A percentile compares a stretch with the other conserved stretches of the same genome.
Conservation (phyloP, 1,140 invertebrate genomes). For the Drosophila pectinifera region DNA sequence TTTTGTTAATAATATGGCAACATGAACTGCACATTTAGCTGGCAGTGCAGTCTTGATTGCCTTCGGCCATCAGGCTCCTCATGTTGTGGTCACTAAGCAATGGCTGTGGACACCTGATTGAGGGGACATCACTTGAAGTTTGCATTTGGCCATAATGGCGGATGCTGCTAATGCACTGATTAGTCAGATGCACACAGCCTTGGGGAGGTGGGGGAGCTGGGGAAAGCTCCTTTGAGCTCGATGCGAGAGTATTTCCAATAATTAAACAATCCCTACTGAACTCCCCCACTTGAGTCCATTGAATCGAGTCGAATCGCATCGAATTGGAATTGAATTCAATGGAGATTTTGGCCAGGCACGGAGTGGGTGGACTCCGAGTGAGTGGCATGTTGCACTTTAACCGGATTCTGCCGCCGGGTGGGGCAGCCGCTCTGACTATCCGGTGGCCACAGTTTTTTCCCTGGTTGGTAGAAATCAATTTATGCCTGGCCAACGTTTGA, state of each 20-base stretch:
- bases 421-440: not conserved
- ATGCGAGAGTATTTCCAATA: slow-evolving; percentile 72
- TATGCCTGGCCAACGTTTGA: slow-evolving; percentile 76
- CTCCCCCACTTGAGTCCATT: slow-evolving; percentile 26
- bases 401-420: slow-evolving; percentile 29
- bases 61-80: slow-evolving; percentile 30
- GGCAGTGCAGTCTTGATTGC: slow-evolving; percentile 24
- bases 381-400: slow-evolving; percentile 31
- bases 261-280: slow-evolving; percentile 70
- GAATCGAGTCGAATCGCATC: slow-evolving; percentile 21
- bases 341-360: slow-evolving; percentile 3
- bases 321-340: slow-evolving; percentile 43
- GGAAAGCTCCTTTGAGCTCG: slow-evolving; percentile 59
- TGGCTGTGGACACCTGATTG: slow-evolving; percentile 51
- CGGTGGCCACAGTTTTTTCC: slow-evolving; percentile 24
- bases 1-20: too few relatives aligned
- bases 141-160: slow-evolving; percentile 66
- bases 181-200: slow-evolving; percentile 40
- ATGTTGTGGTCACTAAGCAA: slow-evolving; percentile 76
- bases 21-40: too few relatives aligned
- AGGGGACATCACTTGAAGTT: slow-evolving; percentile 56
- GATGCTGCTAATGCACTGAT: slow-evolving; percentile 70
- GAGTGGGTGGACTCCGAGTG: slow-evolving; percentile 36
- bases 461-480: slow-evolving; percentile 68
- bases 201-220: not conserved